phyloP scores from a whole-genome alignment of 2,888 invertebrate species.

The Nemoura dubitans region DNA sequence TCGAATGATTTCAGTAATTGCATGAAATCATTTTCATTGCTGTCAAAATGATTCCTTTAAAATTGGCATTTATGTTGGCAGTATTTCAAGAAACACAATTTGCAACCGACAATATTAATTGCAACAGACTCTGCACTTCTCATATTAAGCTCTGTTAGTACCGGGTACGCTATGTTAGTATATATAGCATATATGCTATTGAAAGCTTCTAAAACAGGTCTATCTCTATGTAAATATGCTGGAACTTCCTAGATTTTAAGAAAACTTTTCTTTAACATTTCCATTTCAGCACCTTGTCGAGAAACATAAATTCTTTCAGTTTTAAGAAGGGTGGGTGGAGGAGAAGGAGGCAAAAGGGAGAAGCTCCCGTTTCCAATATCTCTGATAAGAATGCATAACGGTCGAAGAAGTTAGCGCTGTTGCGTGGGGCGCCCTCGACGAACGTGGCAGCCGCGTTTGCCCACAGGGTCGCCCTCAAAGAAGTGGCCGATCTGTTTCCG shows the following conservation, averaged over 20 bases:
- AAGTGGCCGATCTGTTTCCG: background rate
- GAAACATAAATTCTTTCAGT: background rate
- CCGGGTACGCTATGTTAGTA: too few relatives aligned
- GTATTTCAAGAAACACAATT: too few relatives aligned
- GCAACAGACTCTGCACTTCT: too few relatives aligned
- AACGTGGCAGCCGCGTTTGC: background rate
- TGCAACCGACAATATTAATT: too few relatives aligned
- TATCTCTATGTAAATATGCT: too few relatives aligned
- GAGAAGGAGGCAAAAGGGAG: background rate
- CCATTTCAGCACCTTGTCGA: background rate
- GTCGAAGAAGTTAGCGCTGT: background rate
- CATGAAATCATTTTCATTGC: too few relatives aligned
- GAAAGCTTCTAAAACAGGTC: too few relatives aligned
- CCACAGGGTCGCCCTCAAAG: background rate
- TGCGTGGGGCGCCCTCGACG: background rate
- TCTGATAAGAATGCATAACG: background rate
- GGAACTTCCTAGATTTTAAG: background rate
- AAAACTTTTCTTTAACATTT: background rate
- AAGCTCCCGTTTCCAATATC: background rate
- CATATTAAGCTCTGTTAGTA: too few relatives aligned
- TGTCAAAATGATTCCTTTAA: too few relatives aligned
- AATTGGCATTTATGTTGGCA: too few relatives aligned
- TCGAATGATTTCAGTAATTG: too few relatives aligned
- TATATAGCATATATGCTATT: too few relatives aligned
- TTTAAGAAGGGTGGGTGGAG: background rate